Evolutionary conservation across 2,797 vertebrate genomes (phyloP).

Genomic region (Eulemur albifrons): DNA sequence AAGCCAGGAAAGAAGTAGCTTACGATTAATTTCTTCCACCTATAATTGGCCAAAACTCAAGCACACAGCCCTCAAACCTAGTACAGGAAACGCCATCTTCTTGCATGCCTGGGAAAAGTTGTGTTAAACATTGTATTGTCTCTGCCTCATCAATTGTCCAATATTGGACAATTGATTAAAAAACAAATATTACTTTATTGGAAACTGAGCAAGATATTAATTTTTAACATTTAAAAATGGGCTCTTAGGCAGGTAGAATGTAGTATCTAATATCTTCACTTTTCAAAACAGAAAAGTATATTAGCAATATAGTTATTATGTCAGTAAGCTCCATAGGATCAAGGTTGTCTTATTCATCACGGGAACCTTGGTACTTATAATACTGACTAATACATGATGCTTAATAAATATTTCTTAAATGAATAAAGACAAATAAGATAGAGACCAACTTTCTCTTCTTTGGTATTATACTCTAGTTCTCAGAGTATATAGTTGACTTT

Average conservation of each 20-base stretch:
- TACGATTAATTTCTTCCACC: neutral
- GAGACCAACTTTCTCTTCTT: neutral
- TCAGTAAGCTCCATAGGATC: neutral
- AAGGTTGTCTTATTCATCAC: neutral
- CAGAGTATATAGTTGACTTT: neutral
- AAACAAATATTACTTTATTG: neutral
- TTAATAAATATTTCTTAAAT: neutral
- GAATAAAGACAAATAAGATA: neutral
- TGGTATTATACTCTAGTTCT: neutral
- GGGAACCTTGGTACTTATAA: neutral
- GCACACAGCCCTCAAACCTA: neutral
- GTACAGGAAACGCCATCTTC: neutral
- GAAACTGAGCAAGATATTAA: neutral
- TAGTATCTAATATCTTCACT: neutral
- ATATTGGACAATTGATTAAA: neutral
- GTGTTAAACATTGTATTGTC: neutral
- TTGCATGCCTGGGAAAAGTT: neutral
- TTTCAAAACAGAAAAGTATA: neutral
- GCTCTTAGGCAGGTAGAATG: neutral
- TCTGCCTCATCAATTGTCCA: neutral
- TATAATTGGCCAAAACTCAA: neutral
- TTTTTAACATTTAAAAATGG: neutral
- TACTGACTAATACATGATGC: neutral
- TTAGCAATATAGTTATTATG: neutral
- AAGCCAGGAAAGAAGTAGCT: neutral